These are phyloP conservation scores for Delphinapterus leucas DNA, from an alignment of 2,113 vertebrate genomes.

Conservation along the genomic window DNA sequence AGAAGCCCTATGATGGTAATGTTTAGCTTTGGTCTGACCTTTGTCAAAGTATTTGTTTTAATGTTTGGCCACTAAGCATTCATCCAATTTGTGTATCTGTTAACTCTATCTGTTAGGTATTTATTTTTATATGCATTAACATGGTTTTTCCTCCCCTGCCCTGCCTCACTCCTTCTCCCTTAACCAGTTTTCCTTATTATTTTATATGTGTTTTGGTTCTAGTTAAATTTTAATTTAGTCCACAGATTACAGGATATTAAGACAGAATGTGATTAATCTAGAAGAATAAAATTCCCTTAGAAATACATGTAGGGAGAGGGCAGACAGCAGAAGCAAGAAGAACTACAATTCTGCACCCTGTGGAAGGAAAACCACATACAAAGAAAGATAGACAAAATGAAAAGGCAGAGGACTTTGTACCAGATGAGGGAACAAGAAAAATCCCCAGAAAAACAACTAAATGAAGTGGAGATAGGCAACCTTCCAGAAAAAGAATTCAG, in stretches of 20 bases:
- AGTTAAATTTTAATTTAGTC: slow-evolving; percentile 41
- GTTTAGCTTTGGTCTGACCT: not conserved
- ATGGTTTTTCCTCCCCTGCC: not conserved
- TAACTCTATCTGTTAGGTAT: not conserved
- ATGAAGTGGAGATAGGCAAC: too few species aligned
- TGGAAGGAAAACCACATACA: too few species aligned
- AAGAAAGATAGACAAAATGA: too few species aligned
- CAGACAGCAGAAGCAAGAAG: too few species aligned
- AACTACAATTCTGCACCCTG: too few species aligned
- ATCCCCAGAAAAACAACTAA: too few species aligned
- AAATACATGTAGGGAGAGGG: not conserved
- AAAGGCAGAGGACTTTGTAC: too few species aligned
- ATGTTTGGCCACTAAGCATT: not conserved
- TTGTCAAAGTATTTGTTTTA: not conserved
- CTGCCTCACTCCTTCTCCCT: not conserved
- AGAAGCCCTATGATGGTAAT: not conserved
- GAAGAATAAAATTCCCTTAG: not conserved
- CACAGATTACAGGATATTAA: not conserved
- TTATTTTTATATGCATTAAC: not conserved
- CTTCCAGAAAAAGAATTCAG: too few species aligned
- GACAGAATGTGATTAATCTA: not conserved
- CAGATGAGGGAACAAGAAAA: too few species aligned
- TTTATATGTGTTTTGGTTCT: not conserved
- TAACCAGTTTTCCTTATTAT: not conserved
- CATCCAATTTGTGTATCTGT: not conserved